Conservation (phyloP, 2,888 invertebrate species). For the Heliconius cydno region DNA sequence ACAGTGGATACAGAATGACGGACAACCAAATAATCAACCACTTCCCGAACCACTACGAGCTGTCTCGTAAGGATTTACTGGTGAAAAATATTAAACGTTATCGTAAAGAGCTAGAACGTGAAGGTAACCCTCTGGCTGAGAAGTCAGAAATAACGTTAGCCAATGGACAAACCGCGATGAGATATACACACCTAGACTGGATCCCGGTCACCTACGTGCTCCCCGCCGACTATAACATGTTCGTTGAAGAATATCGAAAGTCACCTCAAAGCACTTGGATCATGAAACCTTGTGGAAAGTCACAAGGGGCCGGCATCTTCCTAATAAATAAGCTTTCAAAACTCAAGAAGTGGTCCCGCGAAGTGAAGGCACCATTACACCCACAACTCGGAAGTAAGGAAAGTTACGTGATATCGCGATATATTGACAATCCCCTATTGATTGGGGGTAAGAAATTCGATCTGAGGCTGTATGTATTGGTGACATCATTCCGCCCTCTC, state of each 20-base stretch:
- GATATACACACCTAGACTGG: slow-evolving; percentile 93
- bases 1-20: background rate
- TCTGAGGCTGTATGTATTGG: slow-evolving; percentile 94
- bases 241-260: slow-evolving; percentile 97
- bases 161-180: slow-evolving; percentile 86
- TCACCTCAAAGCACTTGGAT: slow-evolving; percentile 98
- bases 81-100: slow-evolving; percentile 98
- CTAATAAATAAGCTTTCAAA: slow-evolving; percentile 97
- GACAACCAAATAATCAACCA: slow-evolving; percentile 96
- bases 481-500: slow-evolving; percentile 95
- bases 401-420: slow-evolving; percentile 98
- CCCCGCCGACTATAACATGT: slow-evolving; percentile 98
- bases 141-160: slow-evolving; percentile 80
- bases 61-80: slow-evolving; percentile 97
- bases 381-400: slow-evolving; percentile 90
- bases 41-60: slow-evolving; percentile 97
- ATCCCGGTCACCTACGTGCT: slow-evolving; percentile 97
- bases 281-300: slow-evolving; percentile 98
- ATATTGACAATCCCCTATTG: slow-evolving; percentile 96
- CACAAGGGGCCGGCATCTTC: slow-evolving; percentile 96
- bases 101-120: slow-evolving; percentile 95
- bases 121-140: slow-evolving; percentile 93
- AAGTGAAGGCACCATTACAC: slow-evolving; percentile 86
- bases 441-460: slow-evolving; percentile 99
- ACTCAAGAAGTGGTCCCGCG: slow-evolving; percentile 94